Evolutionary conservation across 2,797 vertebrate species (phyloP).

Genomic region (Enteromius fasciolatus): DNA sequence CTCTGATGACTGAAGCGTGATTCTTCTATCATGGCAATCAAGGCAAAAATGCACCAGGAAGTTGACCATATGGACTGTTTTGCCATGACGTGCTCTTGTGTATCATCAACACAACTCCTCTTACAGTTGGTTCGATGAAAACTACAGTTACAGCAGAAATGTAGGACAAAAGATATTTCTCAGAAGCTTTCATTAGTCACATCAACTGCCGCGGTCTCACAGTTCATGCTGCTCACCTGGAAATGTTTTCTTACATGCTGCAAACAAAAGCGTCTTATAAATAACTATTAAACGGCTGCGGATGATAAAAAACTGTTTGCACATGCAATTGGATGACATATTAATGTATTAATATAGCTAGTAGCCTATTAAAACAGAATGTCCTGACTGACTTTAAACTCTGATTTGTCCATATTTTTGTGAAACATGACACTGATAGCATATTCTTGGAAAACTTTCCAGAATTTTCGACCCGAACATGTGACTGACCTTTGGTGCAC

Average conservation of each 20-base stretch:
- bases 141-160: background rate
- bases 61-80: background rate
- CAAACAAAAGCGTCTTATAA: background rate
- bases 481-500: constrained; percentile 1
- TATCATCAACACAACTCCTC: constrained; percentile 15
- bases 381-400: background rate
- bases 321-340: background rate
- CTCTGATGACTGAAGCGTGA: background rate
- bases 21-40: background rate
- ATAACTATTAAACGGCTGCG: background rate
- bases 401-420: background rate
- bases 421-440: background rate
- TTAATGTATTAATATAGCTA: background rate
- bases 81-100: background rate
- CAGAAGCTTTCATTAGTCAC: background rate
- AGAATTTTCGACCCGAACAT: background rate
- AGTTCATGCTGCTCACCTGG: no score
- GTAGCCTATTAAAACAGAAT: background rate
- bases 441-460: background rate
- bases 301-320: background rate
- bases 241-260: background rate
- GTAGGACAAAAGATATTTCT: background rate
- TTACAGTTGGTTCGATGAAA: background rate
- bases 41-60: background rate
- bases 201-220: background rate